phyloP scores from a whole-genome alignment of 2,888 invertebrate species.

The Platycnemis pennipes region DNA sequence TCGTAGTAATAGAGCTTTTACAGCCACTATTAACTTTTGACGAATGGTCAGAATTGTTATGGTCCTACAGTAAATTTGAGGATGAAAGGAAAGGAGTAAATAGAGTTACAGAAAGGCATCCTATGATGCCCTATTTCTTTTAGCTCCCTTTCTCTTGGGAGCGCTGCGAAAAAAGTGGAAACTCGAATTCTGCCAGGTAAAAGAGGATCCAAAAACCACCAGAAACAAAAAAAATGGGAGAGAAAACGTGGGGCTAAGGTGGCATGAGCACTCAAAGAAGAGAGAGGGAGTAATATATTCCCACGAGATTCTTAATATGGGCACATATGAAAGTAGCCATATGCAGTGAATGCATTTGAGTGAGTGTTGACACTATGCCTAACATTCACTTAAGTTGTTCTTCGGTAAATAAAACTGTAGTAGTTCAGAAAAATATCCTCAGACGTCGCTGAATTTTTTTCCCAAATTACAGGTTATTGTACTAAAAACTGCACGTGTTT shows the following conservation, averaged over 20 bases:
- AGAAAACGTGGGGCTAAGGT: background rate
- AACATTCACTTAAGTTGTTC: no score
- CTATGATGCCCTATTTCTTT: conserved; percentile 6
- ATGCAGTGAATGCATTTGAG: no score
- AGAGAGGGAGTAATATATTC: background rate
- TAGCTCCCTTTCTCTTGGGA: background rate
- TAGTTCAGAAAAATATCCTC: no score
- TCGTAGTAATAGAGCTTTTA: conserved; percentile 52
- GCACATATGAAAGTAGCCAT: background rate
- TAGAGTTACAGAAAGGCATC: background rate
- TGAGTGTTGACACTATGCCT: no score
- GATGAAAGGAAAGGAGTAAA: background rate
- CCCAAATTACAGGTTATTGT: no score
- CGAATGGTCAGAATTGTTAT: conserved; percentile 62
- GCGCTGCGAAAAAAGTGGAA: background rate
- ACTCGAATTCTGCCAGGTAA: background rate
- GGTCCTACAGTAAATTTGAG: conserved; percentile 28
- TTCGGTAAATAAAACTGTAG: no score
- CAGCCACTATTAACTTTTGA: conserved; percentile 58
- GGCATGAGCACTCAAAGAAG: background rate
- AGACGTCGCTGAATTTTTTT: no score
- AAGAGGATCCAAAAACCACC: background rate
- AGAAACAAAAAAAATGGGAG: background rate
- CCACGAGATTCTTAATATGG: background rate
- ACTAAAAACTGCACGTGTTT: no score